A percentile compares a stretch with the other conserved stretches of the same genome.
phyloP scores from a whole-genome alignment of 2,888 invertebrate genomes.

The Slavum lentiscoides region DNA sequence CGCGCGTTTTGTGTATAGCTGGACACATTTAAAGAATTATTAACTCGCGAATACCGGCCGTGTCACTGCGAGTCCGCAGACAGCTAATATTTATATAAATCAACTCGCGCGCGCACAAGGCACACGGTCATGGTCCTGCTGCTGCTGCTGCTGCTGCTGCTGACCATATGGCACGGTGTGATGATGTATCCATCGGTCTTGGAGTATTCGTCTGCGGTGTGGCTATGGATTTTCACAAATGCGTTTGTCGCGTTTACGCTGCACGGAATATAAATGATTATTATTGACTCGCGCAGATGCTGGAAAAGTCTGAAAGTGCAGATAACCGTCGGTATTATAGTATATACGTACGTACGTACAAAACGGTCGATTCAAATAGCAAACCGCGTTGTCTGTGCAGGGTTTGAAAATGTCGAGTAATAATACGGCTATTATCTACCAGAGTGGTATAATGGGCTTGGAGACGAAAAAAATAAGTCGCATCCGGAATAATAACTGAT shows the following conservation, averaged over 20 bases:
- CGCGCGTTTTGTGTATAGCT: background rate
- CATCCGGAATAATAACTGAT: constrained; percentile 16
- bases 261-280: background rate
- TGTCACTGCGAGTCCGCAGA: constrained; percentile 16
- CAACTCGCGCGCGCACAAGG: constrained; percentile 12
- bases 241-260: background rate
- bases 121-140: no score
- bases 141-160: no score
- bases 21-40: constrained; percentile 16
- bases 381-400: constrained; percentile 15
- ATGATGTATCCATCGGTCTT: background rate
- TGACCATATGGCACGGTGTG: background rate
- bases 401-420: constrained; percentile 24
- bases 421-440: background rate
- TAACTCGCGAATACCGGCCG: background rate
- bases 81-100: constrained; percentile 40
- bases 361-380: constrained; percentile 15
- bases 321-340: no score
- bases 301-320: background rate
- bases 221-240: constrained; percentile 7
- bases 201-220: background rate
- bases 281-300: background rate
- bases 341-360: background rate
- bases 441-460: background rate
- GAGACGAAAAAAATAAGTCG: constrained; percentile 17